Evolutionary conservation across 2,113 vertebrate genomes (phyloP).

Genomic region (Garra rufa): DNA sequence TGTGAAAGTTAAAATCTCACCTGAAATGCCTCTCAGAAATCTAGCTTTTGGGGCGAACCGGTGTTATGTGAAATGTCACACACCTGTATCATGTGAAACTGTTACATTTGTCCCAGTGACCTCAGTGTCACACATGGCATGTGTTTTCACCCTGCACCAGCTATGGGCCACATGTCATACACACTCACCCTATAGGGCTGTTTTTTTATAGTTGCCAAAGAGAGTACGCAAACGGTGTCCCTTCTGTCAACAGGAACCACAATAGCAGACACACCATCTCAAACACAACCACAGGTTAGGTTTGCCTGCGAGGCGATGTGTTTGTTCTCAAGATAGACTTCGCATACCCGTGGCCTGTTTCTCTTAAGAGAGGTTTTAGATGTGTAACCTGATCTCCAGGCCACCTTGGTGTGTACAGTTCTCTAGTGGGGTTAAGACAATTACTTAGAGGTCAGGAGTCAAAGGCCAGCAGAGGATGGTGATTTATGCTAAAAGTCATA

Average conservation of each 20-base stretch:
- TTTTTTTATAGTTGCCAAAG: neutral
- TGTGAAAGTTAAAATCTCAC: neutral
- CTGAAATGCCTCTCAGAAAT: neutral
- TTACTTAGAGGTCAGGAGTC: constrained; percentile 42
- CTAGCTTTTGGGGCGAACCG: neutral
- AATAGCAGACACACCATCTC: constrained; percentile 10
- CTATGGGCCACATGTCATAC: neutral
- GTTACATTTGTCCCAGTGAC: too few relatives aligned
- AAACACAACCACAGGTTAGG: constrained; percentile 1
- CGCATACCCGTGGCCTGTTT: neutral
- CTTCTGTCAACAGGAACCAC: constrained; percentile 1
- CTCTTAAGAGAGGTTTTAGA: neutral
- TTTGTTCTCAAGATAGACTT: constrained; percentile 7
- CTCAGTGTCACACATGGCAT: neutral
- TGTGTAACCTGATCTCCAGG: constrained; percentile 25
- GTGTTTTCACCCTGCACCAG: neutral
- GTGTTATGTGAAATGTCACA: constrained; percentile 17
- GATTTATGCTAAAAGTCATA: constrained; percentile 36
- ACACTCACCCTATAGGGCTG: neutral
- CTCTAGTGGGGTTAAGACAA: constrained; percentile 45
- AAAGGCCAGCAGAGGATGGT: neutral
- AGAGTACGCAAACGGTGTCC: constrained; percentile 20
- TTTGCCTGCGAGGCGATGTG: neutral
- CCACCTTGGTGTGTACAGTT: neutral
- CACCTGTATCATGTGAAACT: constrained; percentile 27